Evolutionary conservation across 2,113 vertebrate genomes (phyloP).

Genomic region (Ptychochromis oligacanthus): DNA sequence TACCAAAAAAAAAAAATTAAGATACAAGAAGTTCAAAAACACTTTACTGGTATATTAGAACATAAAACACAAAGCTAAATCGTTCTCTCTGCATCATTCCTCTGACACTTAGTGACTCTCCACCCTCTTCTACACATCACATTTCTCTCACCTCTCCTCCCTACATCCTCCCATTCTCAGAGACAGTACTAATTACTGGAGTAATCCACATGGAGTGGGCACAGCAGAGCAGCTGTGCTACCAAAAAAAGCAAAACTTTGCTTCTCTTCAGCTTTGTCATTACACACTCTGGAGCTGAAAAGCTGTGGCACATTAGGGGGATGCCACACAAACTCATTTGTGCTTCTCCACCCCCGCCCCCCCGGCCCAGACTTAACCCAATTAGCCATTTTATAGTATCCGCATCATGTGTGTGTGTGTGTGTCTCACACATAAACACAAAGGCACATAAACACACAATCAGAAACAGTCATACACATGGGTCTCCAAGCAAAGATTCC

Average conservation of each 20-base stretch:
- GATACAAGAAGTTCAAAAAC: background rate
- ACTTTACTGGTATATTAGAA: background rate
- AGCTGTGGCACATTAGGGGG: conserved; percentile 37
- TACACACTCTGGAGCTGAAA: conserved; percentile 19
- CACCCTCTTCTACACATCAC: background rate
- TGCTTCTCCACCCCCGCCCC: conserved; percentile 25
- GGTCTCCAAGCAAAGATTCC: conserved; percentile 38
- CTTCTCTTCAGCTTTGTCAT: conserved; percentile 21
- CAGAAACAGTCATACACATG: background rate
- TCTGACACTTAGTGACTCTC: background rate
- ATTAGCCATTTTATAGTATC: conserved; percentile 63
- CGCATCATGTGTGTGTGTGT: conserved; percentile 26
- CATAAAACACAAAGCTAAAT: background rate
- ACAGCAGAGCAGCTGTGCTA: conserved; percentile 27
- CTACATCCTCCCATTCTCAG: background rate
- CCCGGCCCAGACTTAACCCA: conserved; percentile 66
- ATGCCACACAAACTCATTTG: conserved; percentile 55
- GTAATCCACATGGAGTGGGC: conserved; percentile 16
- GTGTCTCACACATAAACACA: background rate
- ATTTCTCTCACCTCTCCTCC: background rate
- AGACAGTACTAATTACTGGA: conserved; percentile 44
- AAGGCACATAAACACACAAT: background rate
- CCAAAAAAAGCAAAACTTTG: conserved; percentile 27
- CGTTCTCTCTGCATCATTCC: background rate
- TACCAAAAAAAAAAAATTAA: background rate